These are phyloP conservation scores for Mastomys natalensis DNA, from an alignment of 2,113 vertebrate genomes.

Conservation along the genomic window DNA sequence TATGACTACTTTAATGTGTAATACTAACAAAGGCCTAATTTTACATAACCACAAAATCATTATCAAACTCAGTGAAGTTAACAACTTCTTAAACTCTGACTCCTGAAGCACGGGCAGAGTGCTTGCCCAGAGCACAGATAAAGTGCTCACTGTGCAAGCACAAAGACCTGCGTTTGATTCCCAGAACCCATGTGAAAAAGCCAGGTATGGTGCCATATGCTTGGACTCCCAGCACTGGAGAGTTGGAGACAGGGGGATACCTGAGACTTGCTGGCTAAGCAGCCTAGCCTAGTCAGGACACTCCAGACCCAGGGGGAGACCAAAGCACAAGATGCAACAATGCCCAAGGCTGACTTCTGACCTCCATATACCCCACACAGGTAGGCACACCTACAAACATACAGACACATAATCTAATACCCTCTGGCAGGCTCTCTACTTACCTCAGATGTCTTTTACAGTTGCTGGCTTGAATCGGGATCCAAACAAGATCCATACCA, in stretches of 20 bases:
- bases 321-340: not conserved
- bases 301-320: not conserved
- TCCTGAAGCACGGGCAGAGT: not conserved
- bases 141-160: not conserved
- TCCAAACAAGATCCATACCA: not conserved
- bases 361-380: not conserved
- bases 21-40: conserved; percentile 3
- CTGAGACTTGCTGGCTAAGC: not conserved
- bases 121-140: not conserved
- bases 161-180: not conserved
- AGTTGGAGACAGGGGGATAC: not conserved
- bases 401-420: not conserved
- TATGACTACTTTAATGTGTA: not conserved
- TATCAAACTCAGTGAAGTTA: conserved; percentile 52
- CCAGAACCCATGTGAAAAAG: not conserved
- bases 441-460: not conserved
- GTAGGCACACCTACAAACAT: not conserved
- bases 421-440: not conserved
- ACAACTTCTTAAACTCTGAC: conserved; percentile 1
- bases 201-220: not conserved
- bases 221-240: not conserved
- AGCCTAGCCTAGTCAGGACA: not conserved
- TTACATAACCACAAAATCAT: conserved; percentile 59
- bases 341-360: not conserved
- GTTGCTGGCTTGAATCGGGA: not conserved